Conservation (phyloP, 2,888 invertebrate genomes). For the Orthonevra nobilis region DNA sequence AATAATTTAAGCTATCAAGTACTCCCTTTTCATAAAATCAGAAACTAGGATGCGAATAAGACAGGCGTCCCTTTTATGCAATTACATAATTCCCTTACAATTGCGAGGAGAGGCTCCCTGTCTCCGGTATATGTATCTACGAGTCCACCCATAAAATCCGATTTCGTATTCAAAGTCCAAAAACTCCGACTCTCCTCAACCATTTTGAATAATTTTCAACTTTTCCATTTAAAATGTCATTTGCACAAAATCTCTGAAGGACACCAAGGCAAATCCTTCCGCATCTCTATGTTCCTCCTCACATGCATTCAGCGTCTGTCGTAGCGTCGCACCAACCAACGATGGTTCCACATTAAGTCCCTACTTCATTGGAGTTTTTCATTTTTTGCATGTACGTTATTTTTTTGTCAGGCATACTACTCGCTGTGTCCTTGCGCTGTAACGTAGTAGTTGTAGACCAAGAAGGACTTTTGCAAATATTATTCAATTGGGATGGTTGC, state of each 20-base stretch:
- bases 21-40: conserved; percentile 15
- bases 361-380: too few species aligned
- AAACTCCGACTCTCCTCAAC: conserved; percentile 51
- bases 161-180: conserved; percentile 66
- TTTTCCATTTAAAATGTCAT: conserved; percentile 70
- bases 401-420: background rate
- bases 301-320: conserved; percentile 35
- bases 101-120: background rate
- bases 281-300: conserved; percentile 15
- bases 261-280: conserved; percentile 61
- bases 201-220: conserved; percentile 70
- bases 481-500: conserved; percentile 64
- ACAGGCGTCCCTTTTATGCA: conserved; percentile 15
- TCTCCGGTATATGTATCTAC: background rate
- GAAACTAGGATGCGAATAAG: conserved; percentile 13
- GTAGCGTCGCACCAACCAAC: too few species aligned
- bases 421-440: conserved; percentile 4
- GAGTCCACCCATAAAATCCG: conserved; percentile 43
- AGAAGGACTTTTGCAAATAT: conserved; percentile 62
- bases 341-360: conserved; percentile 55
- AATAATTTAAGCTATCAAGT: conserved; percentile 24
- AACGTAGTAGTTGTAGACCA: conserved; percentile 26
- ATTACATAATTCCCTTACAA: conserved; percentile 6
- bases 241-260: conserved; percentile 66
- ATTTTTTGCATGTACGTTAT: conserved; percentile 7